These are phyloP conservation scores for Daktulosphaira vitifoliae DNA, from an alignment of 1,140 invertebrate genomes.

Conservation along the genomic window DNA sequence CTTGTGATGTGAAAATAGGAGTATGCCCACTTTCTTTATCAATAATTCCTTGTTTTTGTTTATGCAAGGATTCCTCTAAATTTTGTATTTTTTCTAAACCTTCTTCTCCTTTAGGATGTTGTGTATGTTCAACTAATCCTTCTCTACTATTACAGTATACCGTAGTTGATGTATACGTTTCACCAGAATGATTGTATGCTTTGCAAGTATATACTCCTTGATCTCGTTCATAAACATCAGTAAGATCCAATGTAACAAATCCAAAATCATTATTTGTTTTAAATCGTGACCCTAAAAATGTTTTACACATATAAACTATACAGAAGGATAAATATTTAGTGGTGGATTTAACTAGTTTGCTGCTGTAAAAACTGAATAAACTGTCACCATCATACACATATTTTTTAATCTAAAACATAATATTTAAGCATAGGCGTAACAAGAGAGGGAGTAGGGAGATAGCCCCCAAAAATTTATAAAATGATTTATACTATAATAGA, in stretches of 20 bases:
- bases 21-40: slow-evolving; percentile 69
- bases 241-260: slow-evolving; percentile 80
- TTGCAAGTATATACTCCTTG: slow-evolving; percentile 90
- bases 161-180: slow-evolving; percentile 84
- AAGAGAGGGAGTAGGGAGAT: too few species aligned
- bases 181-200: slow-evolving; percentile 73
- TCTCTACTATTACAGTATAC: slow-evolving; percentile 74
- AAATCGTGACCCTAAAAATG: slow-evolving; percentile 54
- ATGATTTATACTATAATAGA: too few species aligned
- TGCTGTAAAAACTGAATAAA: too few species aligned
- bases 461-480: too few species aligned
- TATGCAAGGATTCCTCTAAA: slow-evolving; percentile 74
- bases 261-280: slow-evolving; percentile 87
- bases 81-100: slow-evolving; percentile 84
- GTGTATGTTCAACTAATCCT: slow-evolving; percentile 74
- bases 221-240: slow-evolving; percentile 83
- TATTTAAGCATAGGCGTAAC: too few species aligned
- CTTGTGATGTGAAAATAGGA: slow-evolving; percentile 75
- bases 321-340: not conserved
- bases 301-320: too few species aligned
- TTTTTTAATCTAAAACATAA: too few species aligned
- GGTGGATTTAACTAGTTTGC: not conserved
- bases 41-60: slow-evolving; percentile 54
- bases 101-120: slow-evolving; percentile 87
- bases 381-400: too few species aligned